Percentiles rank a stretch among this genome's conserved stretches.
Evolutionary conservation across 2,113 vertebrate species (phyloP).

Genomic region (Centropus bengalensis): DNA sequence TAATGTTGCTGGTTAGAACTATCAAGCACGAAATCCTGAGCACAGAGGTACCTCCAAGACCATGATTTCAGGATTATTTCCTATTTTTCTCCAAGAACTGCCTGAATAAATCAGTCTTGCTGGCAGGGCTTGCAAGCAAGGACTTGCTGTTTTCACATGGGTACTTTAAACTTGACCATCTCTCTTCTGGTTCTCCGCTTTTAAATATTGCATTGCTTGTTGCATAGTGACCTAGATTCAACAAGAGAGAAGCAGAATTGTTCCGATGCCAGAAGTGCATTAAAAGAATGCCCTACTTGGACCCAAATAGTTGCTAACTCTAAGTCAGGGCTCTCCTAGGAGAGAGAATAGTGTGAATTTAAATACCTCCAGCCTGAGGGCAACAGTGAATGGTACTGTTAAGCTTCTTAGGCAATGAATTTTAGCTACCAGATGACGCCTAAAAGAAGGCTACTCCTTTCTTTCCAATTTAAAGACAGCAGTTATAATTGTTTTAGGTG

Average conservation of each 20-base stretch:
- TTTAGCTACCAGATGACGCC: background rate
- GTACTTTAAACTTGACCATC: background rate
- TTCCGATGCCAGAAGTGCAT: slow-evolving; percentile 1
- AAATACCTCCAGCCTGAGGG: slow-evolving; percentile 21
- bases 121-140: background rate
- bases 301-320: background rate
- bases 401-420: background rate
- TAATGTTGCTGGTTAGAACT: background rate
- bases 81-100: background rate
- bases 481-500: background rate
- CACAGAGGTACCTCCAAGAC: background rate
- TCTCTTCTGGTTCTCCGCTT: background rate
- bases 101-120: background rate
- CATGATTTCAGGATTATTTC: background rate
- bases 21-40: background rate
- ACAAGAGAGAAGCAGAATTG: slow-evolving; percentile 21
- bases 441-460: background rate
- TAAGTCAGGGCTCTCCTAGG: background rate
- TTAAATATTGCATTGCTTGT: slow-evolving; percentile 60
- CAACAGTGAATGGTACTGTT: background rate
- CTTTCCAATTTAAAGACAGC: background rate
- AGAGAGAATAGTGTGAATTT: background rate
- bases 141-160: background rate
- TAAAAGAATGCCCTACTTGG: slow-evolving; percentile 36
- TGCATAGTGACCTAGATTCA: slow-evolving; percentile 59